Conservation (phyloP, 2,888 invertebrate species). For the Muscina levida region DNA sequence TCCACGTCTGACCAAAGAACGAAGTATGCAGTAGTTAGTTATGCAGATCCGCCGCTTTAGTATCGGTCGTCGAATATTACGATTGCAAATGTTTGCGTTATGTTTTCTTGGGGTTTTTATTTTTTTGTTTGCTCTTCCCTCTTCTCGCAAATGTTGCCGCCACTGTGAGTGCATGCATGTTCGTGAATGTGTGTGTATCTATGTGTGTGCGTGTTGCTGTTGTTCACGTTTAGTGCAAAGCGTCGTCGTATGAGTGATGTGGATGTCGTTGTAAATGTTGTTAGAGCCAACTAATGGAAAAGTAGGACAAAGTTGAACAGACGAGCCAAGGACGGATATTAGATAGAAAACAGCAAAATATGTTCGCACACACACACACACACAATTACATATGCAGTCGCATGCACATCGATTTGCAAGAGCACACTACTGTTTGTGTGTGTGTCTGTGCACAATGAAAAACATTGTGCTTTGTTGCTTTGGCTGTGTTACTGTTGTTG, state of each 20-base stretch:
- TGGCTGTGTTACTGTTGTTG: slow-evolving; percentile 40
- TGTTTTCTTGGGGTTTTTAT: slow-evolving; percentile 19
- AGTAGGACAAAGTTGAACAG: slow-evolving; percentile 81
- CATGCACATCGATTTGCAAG: background rate
- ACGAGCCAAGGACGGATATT: slow-evolving; percentile 81
- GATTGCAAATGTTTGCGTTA: slow-evolving; percentile 45
- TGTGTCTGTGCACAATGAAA: slow-evolving; percentile 34
- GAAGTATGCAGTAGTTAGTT: slow-evolving; percentile 23
- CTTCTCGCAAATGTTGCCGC: background rate
- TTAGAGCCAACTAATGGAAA: slow-evolving; percentile 76
- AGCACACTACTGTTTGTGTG: slow-evolving; percentile 29
- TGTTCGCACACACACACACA: slow-evolving; percentile 1
- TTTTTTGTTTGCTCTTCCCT: slow-evolving; percentile 3
- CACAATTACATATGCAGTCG: background rate
- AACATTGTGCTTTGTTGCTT: slow-evolving; percentile 42
- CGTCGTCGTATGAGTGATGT: slow-evolving; percentile 42
- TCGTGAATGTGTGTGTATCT: slow-evolving; percentile 67
- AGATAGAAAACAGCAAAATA: slow-evolving; percentile 74
- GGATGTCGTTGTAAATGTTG: slow-evolving; percentile 67
- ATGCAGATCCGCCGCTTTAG: slow-evolving; percentile 19
- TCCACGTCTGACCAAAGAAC: slow-evolving; percentile 57
- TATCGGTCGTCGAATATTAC: slow-evolving; percentile 12
- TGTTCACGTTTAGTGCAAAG: slow-evolving; percentile 59
- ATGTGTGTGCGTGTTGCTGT: slow-evolving; percentile 45
- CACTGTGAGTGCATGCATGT: slow-evolving; percentile 44